phyloP scores from a whole-genome alignment of 2,888 invertebrate species.

The Nephrotoma appendiculata region DNA sequence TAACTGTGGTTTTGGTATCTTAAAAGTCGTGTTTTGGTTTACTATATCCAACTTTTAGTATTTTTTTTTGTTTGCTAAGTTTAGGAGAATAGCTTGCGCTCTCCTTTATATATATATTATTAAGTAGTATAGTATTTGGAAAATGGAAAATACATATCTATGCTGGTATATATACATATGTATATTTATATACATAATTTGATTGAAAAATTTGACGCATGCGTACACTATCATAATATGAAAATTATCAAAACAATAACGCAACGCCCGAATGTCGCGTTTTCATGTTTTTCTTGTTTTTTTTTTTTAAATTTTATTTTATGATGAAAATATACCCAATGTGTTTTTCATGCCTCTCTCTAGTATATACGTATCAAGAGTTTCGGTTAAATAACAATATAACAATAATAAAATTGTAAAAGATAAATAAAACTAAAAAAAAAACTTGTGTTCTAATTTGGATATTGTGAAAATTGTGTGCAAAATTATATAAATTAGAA shows the following conservation, averaged over 20 bases:
- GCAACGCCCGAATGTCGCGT: slow-evolving; percentile 6
- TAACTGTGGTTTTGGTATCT: not conserved
- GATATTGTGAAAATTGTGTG: not conserved
- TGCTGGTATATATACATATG: too few species aligned
- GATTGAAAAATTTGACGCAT: slow-evolving; percentile 1
- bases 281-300: not conserved
- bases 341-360: slow-evolving; percentile 1
- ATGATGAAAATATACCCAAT: slow-evolving; percentile 1
- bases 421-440: not conserved
- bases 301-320: not conserved
- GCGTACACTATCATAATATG: not conserved
- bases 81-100: not conserved
- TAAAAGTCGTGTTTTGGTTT: not conserved
- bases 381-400: not conserved
- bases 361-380: not conserved
- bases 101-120: too few species aligned
- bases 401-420: not conserved
- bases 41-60: not conserved
- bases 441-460: not conserved
- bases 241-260: slow-evolving; percentile 6
- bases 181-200: not conserved
- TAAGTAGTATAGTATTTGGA: too few species aligned
- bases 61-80: not conserved
- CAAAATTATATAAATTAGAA: not conserved
- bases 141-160: too few species aligned